Evolutionary conservation across 23 tunicate genomes (phyloP).

Genomic region (Halocynthia roretzi): DNA sequence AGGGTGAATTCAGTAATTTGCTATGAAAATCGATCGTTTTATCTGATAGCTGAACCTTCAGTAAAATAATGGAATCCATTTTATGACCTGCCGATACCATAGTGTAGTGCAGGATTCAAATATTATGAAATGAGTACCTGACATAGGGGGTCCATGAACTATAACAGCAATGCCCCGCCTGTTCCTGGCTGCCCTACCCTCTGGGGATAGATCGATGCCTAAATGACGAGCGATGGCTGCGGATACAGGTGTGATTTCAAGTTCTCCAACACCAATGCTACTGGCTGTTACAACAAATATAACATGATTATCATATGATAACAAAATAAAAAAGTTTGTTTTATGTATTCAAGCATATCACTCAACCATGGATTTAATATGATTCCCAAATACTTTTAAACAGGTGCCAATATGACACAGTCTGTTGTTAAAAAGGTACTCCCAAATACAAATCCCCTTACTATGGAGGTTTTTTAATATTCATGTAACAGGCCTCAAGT

Average conservation of each 20-base stretch:
- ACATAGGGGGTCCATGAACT: constrained; percentile 88
- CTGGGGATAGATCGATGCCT: constrained; percentile 85
- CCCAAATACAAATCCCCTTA: background rate
- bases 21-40: too few species aligned
- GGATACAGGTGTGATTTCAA: constrained; percentile 90
- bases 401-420: background rate
- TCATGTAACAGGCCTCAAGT: too few species aligned
- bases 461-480: too few species aligned
- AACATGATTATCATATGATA: background rate
- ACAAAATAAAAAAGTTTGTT: background rate
- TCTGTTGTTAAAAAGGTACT: background rate
- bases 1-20: too few species aligned
- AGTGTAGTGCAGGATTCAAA: background rate
- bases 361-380: background rate
- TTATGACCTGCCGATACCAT: too few species aligned
- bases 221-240: constrained; percentile 88
- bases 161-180: constrained; percentile 86
- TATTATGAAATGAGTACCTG: constrained; percentile 37
- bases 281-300: constrained; percentile 6
- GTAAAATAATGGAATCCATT: too few species aligned
- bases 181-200: constrained; percentile 91
- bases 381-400: background rate
- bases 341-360: background rate
- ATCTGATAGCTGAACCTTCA: too few species aligned
- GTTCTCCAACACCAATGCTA: constrained; percentile 70